Evolutionary conservation across 92 coral and sea anemone species (phyloP).

Genomic region (Bergia puertoricense): DNA sequence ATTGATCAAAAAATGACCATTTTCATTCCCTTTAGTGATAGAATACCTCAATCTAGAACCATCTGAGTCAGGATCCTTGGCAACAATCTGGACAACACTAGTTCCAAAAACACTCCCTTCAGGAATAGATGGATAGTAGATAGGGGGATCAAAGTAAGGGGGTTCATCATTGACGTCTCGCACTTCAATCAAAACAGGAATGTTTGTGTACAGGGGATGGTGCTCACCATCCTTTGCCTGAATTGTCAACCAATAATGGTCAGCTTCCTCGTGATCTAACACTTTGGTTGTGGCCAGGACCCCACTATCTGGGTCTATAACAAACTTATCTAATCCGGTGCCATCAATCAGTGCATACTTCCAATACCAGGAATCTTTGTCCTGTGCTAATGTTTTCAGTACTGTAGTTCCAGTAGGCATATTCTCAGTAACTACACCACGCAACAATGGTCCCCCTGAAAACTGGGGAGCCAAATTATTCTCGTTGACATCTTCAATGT

Average conservation of each 20-base stretch:
- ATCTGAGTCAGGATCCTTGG: constrained; percentile 77
- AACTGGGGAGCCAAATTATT: constrained; percentile 65
- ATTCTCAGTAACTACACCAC: constrained; percentile 69
- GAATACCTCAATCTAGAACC: constrained; percentile 73
- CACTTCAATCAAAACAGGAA: constrained; percentile 81
- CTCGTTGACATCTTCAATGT: constrained; percentile 76
- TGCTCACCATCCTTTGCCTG: constrained; percentile 84
- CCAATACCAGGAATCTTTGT: constrained; percentile 69
- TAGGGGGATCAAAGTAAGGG: constrained; percentile 86
- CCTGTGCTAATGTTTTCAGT: constrained; percentile 52
- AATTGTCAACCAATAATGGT: constrained; percentile 90
- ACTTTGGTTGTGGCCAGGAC: constrained; percentile 67
- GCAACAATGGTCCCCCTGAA: constrained; percentile 55
- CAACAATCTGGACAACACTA: constrained; percentile 74
- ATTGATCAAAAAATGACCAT: constrained; percentile 72
- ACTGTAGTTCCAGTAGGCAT: constrained; percentile 64
- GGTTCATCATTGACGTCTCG: constrained; percentile 76
- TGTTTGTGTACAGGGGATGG: constrained; percentile 75
- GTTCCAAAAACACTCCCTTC: constrained; percentile 74
- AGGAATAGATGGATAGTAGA: constrained; percentile 78
- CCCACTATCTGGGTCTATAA: constrained; percentile 75
- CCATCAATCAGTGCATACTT: constrained; percentile 93
- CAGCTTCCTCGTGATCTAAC: constrained; percentile 73
- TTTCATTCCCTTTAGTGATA: constrained; percentile 76
- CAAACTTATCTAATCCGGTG: constrained; percentile 91